Evolutionary conservation across 2,113 vertebrate genomes (phyloP).

Genomic region (Sebastes schlegelii): DNA sequence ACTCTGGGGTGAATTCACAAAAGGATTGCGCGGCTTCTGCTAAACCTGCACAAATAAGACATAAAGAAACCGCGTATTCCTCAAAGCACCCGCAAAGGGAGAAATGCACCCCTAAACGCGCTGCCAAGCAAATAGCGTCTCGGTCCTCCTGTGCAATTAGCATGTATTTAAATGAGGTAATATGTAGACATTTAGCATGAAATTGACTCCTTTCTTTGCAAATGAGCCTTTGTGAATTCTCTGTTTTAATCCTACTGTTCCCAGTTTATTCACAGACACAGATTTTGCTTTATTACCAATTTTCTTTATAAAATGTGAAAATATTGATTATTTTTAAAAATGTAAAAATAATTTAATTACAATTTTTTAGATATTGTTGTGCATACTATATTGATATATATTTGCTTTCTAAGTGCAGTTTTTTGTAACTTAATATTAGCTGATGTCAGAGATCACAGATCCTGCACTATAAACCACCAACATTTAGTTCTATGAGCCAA

Average conservation of each 20-base stretch:
- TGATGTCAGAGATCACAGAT: neutral
- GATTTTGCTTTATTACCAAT: neutral
- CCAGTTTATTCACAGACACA: slow-evolving; percentile 56
- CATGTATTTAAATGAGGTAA: no score
- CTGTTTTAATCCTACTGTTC: neutral
- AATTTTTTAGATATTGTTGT: neutral
- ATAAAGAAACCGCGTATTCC: no score
- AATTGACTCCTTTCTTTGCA: no score
- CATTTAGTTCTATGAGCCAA: neutral
- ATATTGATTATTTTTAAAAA: neutral
- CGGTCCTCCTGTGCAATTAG: no score
- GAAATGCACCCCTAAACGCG: no score
- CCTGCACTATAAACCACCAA: neutral
- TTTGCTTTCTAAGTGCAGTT: neutral
- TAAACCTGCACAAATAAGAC: no score
- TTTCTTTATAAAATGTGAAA: neutral
- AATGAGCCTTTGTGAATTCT: neutral
- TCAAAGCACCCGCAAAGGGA: no score
- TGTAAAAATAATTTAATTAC: neutral
- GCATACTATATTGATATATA: neutral
- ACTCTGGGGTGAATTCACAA: neutral
- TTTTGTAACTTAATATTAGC: neutral
- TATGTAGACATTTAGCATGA: no score
- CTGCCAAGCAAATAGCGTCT: no score
- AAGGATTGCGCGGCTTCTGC: no score